Conservation (phyloP, 2,888 invertebrate genomes). For the Dinocampus coccinellae region DNA sequence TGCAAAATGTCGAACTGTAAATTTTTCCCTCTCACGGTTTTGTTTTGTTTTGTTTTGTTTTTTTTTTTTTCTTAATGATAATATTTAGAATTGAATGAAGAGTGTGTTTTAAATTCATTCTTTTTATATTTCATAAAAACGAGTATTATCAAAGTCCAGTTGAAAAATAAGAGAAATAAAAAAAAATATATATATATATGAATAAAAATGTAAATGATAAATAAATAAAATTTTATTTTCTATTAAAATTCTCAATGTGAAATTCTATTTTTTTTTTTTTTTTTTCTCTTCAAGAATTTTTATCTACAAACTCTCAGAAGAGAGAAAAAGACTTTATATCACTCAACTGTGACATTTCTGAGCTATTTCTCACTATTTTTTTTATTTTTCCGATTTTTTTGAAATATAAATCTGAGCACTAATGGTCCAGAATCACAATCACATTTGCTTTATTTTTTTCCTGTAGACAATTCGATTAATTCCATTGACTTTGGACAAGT, state of each 20-base stretch:
- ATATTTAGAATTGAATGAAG: conserved; percentile 6
- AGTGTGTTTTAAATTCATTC: background rate
- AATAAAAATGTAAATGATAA: background rate
- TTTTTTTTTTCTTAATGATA: background rate
- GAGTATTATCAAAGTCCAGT: no score
- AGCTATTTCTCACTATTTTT: background rate
- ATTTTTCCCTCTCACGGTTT: conserved; percentile 8
- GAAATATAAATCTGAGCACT: conserved; percentile 23
- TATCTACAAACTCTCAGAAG: conserved; percentile 9
- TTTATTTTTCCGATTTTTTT: conserved; percentile 28
- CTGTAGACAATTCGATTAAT: background rate
- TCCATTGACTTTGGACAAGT: background rate
- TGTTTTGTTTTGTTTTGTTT: no score
- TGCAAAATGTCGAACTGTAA: conserved; percentile 9
- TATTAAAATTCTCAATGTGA: conserved; percentile 19
- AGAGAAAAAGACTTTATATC: conserved; percentile 11
- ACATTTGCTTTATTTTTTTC: background rate
- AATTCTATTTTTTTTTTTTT: conserved; percentile 21
- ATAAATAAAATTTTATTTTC: conserved; percentile 1
- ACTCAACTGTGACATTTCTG: conserved; percentile 15
- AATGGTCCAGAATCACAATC: conserved; percentile 17
- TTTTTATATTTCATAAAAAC: no score
- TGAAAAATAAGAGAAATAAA: background rate
- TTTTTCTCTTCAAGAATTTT: conserved; percentile 9
- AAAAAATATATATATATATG: background rate